A percentile compares a stretch with the other conserved stretches of the same genome.
phyloP scores from a whole-genome alignment of 2,888 invertebrate genomes.

The Caradrina clavipalpis region DNA sequence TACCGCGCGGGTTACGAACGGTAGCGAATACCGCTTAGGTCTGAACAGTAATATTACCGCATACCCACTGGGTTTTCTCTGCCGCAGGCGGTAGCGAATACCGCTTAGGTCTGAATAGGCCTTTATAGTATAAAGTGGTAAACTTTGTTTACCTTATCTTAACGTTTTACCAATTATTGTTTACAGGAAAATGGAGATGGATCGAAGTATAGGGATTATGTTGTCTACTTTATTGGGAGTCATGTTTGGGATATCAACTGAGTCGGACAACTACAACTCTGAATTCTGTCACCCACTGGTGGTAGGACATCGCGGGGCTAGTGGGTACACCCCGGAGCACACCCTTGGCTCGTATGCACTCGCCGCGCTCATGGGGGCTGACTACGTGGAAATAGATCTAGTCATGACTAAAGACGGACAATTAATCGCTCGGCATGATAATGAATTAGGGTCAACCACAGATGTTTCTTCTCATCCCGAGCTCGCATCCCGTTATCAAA shows the following conservation, averaged over 20 bases:
- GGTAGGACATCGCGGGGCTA: constrained; percentile 85
- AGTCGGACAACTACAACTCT: constrained; percentile 50
- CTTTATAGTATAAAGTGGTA: too few species aligned
- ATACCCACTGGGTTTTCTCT: too few species aligned
- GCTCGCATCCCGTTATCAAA: constrained; percentile 77
- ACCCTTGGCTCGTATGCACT: constrained; percentile 85
- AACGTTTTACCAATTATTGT: not conserved
- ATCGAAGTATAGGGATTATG: constrained; percentile 20
- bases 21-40: too few species aligned
- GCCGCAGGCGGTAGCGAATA: too few species aligned
- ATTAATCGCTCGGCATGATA: constrained; percentile 84
- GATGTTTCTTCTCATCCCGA: constrained; percentile 78
- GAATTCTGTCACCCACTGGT: constrained; percentile 76
- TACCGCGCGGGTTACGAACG: too few species aligned
- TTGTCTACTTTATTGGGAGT: constrained; percentile 24
- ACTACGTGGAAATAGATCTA: constrained; percentile 86
- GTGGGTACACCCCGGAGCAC: constrained; percentile 87
- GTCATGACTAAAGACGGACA: constrained; percentile 84
- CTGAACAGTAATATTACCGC: too few species aligned
- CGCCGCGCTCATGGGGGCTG: constrained; percentile 84
- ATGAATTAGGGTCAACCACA: constrained; percentile 80
- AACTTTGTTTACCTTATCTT: not conserved
- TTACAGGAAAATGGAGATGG: constrained; percentile 61
- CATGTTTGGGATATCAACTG: constrained; percentile 3
- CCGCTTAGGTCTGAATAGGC: too few species aligned